Evolutionary conservation across 2,888 invertebrate species (phyloP).

Genomic region (Biston stratarius): DNA sequence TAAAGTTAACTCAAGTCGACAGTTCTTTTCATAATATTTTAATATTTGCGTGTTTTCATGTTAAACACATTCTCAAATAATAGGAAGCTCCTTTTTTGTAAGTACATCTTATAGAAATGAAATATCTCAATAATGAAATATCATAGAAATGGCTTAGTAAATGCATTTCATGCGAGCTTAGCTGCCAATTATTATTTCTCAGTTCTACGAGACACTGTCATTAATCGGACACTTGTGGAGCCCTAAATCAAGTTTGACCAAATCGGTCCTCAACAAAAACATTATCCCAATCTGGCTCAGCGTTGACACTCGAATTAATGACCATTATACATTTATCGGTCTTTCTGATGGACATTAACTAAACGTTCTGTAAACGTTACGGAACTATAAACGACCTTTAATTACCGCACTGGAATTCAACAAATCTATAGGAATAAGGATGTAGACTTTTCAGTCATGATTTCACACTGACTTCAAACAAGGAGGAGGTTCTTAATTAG

Average conservation of each 20-base stretch:
- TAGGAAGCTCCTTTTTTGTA: neutral
- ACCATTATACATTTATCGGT: conserved; percentile 36
- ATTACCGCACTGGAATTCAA: conserved; percentile 5
- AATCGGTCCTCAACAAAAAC: conserved; percentile 28
- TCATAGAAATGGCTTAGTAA: too few relatives aligned
- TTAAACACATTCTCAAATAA: neutral
- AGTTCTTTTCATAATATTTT: neutral
- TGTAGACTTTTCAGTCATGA: too few relatives aligned
- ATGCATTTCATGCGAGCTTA: neutral
- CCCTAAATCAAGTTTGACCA: conserved; percentile 26
- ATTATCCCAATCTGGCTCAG: conserved; percentile 33
- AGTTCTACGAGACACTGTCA: neutral
- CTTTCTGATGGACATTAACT: conserved; percentile 23
- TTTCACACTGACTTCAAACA: too few relatives aligned
- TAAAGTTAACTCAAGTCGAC: conserved; percentile 6
- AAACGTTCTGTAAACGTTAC: conserved; percentile 29
- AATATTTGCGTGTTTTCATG: too few relatives aligned
- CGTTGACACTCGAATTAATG: conserved; percentile 41
- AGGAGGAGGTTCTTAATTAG: too few relatives aligned
- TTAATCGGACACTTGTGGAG: conserved; percentile 21
- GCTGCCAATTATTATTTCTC: neutral
- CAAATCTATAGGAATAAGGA: neutral
- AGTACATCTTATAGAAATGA: neutral
- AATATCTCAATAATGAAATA: too few relatives aligned
- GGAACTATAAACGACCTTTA: conserved; percentile 9